phyloP scores from a whole-genome alignment of 2,113 vertebrate species.

The Puffinus mauretanicus region DNA sequence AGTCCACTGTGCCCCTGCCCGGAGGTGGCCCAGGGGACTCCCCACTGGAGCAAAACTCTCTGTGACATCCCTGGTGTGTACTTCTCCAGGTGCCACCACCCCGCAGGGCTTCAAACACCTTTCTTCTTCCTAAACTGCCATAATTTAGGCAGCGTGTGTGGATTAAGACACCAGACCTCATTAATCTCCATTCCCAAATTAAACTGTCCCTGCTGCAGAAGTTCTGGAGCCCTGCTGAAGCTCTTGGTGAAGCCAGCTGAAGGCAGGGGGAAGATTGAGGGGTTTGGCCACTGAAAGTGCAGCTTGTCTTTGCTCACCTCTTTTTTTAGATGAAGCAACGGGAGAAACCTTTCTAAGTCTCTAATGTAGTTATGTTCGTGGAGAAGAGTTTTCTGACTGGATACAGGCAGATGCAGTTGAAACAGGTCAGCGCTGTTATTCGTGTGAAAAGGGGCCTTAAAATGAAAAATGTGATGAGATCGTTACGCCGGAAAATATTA shows the following conservation, averaged over 20 bases:
- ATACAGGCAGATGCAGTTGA: background rate
- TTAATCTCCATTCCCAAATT: background rate
- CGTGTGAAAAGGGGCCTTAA: slow-evolving; percentile 45
- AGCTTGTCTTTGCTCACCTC: background rate
- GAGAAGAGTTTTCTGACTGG: background rate
- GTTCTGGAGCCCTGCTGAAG: background rate
- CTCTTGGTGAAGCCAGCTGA: background rate
- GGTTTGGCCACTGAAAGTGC: background rate
- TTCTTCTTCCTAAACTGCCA: background rate
- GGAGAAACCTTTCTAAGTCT: background rate
- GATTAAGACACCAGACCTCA: background rate
- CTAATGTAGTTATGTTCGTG: background rate
- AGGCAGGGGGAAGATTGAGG: background rate
- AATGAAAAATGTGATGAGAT: slow-evolving; percentile 78
- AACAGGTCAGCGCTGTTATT: slow-evolving; percentile 35
- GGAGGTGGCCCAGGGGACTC: background rate
- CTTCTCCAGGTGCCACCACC: background rate
- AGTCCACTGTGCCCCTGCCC: background rate
- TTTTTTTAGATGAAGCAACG: background rate
- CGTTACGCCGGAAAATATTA: slow-evolving; percentile 80
- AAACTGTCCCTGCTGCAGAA: background rate
- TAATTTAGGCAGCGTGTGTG: background rate
- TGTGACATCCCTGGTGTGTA: background rate
- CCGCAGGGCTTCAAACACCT: background rate
- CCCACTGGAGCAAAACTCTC: background rate